phyloP scores from a whole-genome alignment of 2,113 vertebrate species.

The Tretioscincus oriximinensis region DNA sequence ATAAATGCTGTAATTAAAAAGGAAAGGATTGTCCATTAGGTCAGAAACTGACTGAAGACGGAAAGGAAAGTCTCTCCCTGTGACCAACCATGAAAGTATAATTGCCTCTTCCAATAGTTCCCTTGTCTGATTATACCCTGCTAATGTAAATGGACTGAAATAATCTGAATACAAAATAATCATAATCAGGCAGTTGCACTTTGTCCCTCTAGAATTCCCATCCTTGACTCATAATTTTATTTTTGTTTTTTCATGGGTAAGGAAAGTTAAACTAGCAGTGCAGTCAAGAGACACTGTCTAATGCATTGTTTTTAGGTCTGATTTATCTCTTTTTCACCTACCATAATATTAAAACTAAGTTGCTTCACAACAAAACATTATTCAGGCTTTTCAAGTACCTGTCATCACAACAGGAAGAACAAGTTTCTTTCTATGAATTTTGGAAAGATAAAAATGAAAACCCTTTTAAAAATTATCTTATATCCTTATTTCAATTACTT shows the following conservation, averaged over 20 bases:
- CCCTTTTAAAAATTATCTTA: not conserved
- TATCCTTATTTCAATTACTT: not conserved
- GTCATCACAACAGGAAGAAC: not conserved
- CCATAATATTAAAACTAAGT: not conserved
- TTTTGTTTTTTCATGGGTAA: no score
- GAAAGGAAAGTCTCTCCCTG: not conserved
- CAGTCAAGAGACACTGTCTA: not conserved
- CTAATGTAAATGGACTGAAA: no score
- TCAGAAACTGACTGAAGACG: no score
- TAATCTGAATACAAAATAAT: no score
- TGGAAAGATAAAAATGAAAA: not conserved
- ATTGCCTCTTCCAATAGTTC: no score
- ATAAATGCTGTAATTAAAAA: not conserved
- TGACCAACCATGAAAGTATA: no score
- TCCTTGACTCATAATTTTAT: not conserved
- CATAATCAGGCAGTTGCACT: not conserved
- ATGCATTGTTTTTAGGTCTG: not conserved
- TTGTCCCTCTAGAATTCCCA: not conserved
- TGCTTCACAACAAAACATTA: not conserved
- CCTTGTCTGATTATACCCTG: no score
- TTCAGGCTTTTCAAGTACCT: not conserved
- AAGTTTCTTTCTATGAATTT: not conserved
- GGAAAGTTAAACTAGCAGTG: not conserved
- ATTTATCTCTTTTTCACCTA: not conserved
- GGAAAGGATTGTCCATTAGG: not conserved